Evolutionary conservation across 2,113 vertebrate genomes (phyloP).

Genomic region (Bothrops jararaca): DNA sequence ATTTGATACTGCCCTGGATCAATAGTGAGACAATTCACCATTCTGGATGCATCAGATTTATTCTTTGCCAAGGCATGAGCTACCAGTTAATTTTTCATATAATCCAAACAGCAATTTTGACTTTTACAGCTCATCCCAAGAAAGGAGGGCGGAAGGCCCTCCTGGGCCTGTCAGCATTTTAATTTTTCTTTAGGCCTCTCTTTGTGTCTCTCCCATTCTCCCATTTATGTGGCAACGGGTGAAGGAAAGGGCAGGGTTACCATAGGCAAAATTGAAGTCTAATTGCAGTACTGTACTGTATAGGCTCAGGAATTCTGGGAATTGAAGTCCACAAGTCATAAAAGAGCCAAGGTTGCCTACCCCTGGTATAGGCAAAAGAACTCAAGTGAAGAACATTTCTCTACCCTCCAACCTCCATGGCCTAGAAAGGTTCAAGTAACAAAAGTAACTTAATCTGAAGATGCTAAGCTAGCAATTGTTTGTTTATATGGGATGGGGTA

Average conservation of each 20-base stretch:
- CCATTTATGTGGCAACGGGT: background rate
- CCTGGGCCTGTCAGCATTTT: background rate
- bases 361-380: background rate
- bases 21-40: background rate
- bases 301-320: background rate
- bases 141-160: background rate
- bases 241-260: background rate
- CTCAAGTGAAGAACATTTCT: background rate
- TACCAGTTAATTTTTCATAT: background rate
- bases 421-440: background rate
- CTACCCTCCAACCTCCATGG: background rate
- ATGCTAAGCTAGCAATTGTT: background rate
- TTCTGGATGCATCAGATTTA: background rate
- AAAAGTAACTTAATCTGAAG: background rate
- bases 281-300: background rate
- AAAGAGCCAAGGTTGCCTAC: too few relatives aligned
- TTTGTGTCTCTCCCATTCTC: background rate
- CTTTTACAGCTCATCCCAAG: background rate
- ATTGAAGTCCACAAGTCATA: too few relatives aligned
- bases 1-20: background rate
- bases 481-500: background rate
- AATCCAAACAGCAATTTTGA: background rate
- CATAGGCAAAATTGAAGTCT: background rate
- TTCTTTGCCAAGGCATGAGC: background rate
- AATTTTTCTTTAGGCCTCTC: background rate